These are phyloP conservation scores for Lipophrys pholis DNA, from an alignment of 2,113 vertebrate species.

Conservation along the genomic window DNA sequence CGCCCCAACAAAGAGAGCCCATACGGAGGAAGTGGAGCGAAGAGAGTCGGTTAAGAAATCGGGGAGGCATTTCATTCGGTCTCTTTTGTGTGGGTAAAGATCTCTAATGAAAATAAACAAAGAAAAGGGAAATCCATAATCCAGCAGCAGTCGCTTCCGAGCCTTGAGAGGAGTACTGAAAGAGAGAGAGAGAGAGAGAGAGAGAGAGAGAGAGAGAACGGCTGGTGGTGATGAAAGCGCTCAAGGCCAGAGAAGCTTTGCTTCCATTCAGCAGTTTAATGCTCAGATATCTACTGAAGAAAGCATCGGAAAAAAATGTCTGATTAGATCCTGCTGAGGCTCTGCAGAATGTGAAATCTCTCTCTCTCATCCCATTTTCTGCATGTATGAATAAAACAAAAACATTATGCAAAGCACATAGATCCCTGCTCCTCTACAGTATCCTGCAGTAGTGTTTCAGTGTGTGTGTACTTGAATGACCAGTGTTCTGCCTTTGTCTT, in stretches of 20 bases:
- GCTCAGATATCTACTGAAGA: conserved; percentile 55
- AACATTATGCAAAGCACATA: conserved; percentile 32
- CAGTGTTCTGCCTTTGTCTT: conserved; percentile 46
- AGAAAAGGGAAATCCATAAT: conserved; percentile 69
- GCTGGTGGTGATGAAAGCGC: conserved; percentile 53
- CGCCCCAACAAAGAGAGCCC: conserved; percentile 58
- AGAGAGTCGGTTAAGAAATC: conserved; percentile 57
- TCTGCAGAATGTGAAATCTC: conserved; percentile 26
- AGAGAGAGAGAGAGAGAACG: conserved; percentile 24
- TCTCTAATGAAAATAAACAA: conserved; percentile 75
- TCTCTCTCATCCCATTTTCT: conserved; percentile 27
- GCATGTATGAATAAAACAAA: conserved; percentile 28
- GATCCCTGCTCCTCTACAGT: conserved; percentile 30
- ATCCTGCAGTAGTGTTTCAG: conserved; percentile 33
- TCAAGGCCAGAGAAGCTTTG: conserved; percentile 45
- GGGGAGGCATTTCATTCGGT: conserved; percentile 69
- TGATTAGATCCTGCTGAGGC: conserved; percentile 73
- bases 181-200: conserved; percentile 38
- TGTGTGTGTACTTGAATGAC: conserved; percentile 42
- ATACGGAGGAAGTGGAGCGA: conserved; percentile 64
- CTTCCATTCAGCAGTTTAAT: conserved; percentile 58
- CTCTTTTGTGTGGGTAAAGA: conserved; percentile 73
- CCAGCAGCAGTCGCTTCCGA: conserved; percentile 60
- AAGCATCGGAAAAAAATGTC: conserved; percentile 35
- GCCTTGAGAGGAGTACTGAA: conserved; percentile 64